Base-by-base conservation (phyloP, 2,797 vertebrate genomes). In the Apogon talboti region DNA sequence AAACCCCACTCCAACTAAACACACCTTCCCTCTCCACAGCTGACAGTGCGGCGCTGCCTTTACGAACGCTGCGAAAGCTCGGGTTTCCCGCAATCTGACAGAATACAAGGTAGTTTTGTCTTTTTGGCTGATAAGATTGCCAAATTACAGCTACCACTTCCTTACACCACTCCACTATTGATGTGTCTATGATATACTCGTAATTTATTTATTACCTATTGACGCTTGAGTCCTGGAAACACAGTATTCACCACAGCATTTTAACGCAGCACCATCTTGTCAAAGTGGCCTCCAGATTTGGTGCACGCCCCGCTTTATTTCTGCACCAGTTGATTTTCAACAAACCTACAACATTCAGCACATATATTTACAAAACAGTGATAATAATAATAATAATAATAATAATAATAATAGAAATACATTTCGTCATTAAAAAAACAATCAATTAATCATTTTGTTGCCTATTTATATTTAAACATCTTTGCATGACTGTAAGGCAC, bases 21-120 rank as follows among this genome's bases (percentile, higher is more conserved):
- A 75, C 90, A 89, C 87, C 90, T 90, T 87, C 74, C 40, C 67
- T 66, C 48, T 42, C 11, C 66, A 62, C 71, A 57, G 81, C 90
- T 85, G 89, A 87, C 83, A 79, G 85, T 35, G 42, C 49, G 76
- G n/a, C 81, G 90, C 7, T 68, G 82, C 89, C 28, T 92, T 92
- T 84, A 84, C 0, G 44, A 74, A 69, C 80, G 1, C 2, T 12
- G 0, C 43, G 0, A 2, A 0, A 33, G 48, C 28, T 58, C 24
- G 0, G 71, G 3, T 14, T 52, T 77, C 69, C 21, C 12, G 10
- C 7, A 0, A 2, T n/a, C 21, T 7, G n/a, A 7, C n/a, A n/a
- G n/a, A n/a, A n/a, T n/a, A n/a, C n/a, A n/a, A n/a, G n/a, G n/a
- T n/a, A n/a, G n/a, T n/a, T n/a, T n/a, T n/a, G n/a, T n/a, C n/a